Conservation (phyloP, 1,140 invertebrate genomes). For the Brachionus calyciflorus region DNA sequence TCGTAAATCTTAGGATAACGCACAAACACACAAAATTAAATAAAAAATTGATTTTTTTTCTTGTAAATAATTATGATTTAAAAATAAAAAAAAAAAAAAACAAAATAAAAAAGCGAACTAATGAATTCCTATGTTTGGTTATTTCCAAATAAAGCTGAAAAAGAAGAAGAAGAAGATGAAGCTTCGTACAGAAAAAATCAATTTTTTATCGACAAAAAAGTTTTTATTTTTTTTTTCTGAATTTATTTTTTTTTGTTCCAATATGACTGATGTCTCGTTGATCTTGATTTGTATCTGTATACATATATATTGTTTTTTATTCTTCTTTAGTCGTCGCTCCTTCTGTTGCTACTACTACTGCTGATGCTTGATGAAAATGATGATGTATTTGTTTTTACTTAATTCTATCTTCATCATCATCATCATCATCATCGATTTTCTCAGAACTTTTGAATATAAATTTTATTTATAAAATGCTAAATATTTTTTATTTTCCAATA, state of each 20-base stretch:
- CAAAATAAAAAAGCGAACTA: slow-evolving; percentile 19
- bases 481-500: slow-evolving; percentile 37
- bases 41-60: slow-evolving; percentile 37
- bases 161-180: not conserved
- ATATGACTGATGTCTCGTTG: not conserved
- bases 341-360: too few species aligned
- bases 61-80: slow-evolving; percentile 36
- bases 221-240: too few species aligned
- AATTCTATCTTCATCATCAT: not conserved
- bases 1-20: not conserved
- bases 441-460: not conserved
- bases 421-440: slow-evolving; percentile 1
- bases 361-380: not conserved
- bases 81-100: not conserved
- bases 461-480: not conserved
- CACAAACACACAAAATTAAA: slow-evolving; percentile 21
- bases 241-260: too few species aligned
- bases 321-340: not conserved
- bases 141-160: slow-evolving; percentile 1
- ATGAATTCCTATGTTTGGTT: slow-evolving; percentile 19
- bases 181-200: not conserved
- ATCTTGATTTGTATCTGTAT: not conserved
- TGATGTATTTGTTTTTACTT: slow-evolving; percentile 33
- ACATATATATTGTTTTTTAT: not conserved
- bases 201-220: slow-evolving; percentile 11